Conservation (phyloP, 2,797 vertebrate genomes). For the Melopsittacus undulatus region DNA sequence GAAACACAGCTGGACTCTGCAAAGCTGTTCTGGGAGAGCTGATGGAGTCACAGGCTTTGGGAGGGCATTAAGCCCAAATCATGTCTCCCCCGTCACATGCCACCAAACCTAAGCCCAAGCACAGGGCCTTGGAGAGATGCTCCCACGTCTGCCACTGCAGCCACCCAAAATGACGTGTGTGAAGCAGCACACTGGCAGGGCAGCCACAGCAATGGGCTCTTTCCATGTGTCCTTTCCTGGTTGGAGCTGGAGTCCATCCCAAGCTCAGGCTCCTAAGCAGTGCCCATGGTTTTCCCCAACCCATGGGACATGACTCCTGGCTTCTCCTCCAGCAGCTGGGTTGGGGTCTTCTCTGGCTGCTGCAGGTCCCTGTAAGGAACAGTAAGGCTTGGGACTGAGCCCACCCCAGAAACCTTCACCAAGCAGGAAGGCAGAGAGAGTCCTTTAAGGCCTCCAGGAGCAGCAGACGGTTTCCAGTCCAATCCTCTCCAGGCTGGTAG, state of each 20-base stretch:
- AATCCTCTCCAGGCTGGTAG: neutral
- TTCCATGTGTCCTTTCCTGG: neutral
- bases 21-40: neutral
- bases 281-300: neutral
- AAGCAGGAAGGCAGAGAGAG: neutral
- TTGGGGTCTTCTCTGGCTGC: neutral
- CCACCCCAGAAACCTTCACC: neutral
- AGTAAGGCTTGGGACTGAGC: neutral
- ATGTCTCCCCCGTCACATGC: neutral
- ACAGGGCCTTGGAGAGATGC: neutral
- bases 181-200: neutral
- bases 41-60: neutral
- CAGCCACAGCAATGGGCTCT: neutral
- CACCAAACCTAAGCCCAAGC: neutral
- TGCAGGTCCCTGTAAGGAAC: neutral
- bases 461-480: neutral
- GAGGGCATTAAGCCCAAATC: neutral
- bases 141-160: rapidly evolving
- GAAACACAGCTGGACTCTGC: neutral
- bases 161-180: neutral
- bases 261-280: neutral
- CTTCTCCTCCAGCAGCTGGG: neutral
- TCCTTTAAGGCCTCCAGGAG: neutral
- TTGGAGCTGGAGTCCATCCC: neutral
- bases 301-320: neutral